Percentiles rank a stretch among this genome's conserved stretches.
These are phyloP conservation scores for Nebria ingens DNA, from an alignment of 1,140 invertebrate species.

Conservation along the genomic window DNA sequence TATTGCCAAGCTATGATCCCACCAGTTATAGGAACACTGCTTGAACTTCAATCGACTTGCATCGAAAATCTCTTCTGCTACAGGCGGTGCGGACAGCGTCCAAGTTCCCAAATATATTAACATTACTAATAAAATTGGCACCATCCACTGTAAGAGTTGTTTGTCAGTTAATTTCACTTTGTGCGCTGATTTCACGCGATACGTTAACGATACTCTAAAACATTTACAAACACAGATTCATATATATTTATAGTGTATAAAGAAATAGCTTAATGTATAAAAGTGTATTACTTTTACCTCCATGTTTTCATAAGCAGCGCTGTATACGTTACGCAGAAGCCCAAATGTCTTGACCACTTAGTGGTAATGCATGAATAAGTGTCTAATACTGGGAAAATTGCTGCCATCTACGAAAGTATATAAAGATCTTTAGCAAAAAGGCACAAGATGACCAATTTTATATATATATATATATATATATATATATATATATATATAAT, in stretches of 20 bases:
- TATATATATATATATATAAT: too few relatives aligned
- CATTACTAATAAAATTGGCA: conserved; percentile 78
- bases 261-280: neutral
- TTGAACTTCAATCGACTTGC: conserved; percentile 68
- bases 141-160: conserved; percentile 82
- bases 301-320: conserved; percentile 87
- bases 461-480: too few relatives aligned
- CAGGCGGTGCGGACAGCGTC: conserved; percentile 73
- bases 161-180: conserved; percentile 88
- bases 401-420: conserved; percentile 61
- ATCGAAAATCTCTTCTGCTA: conserved; percentile 65
- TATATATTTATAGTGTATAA: neutral
- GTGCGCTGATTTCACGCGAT: conserved; percentile 86
- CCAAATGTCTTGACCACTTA: conserved; percentile 83
- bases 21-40: conserved; percentile 85
- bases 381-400: conserved; percentile 76
- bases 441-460: conserved; percentile 13
- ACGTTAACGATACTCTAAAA: conserved; percentile 80
- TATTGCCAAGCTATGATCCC: conserved; percentile 81
- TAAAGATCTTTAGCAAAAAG: conserved; percentile 2
- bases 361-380: conserved; percentile 73
- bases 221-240: conserved; percentile 6
- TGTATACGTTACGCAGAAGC: conserved; percentile 85
- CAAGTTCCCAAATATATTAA: conserved; percentile 80
- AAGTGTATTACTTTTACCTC: conserved; percentile 47